Evolutionary conservation across 2,888 invertebrate genomes (phyloP).

Genomic region (Ctena decussata): DNA sequence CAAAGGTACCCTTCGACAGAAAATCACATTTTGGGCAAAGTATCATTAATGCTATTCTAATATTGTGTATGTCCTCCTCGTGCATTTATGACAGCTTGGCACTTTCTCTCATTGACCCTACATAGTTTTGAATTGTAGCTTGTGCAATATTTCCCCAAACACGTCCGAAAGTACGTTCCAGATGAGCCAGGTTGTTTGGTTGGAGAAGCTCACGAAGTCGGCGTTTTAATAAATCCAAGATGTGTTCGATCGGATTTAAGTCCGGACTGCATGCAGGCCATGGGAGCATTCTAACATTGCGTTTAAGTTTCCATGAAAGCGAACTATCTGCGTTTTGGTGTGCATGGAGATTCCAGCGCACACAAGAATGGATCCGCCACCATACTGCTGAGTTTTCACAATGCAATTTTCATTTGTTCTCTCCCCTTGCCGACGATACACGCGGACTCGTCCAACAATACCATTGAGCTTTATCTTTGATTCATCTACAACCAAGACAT

Average conservation of each 20-base stretch:
- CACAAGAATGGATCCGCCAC: conserved; percentile 27
- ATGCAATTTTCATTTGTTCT: conserved; percentile 12
- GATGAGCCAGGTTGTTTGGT: too few relatives aligned
- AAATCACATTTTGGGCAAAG: too few relatives aligned
- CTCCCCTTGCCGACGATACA: conserved; percentile 19
- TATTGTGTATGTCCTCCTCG: too few relatives aligned
- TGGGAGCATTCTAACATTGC: neutral
- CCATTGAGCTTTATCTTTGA: neutral
- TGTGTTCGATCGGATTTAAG: neutral
- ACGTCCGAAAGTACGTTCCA: too few relatives aligned
- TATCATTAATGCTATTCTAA: too few relatives aligned
- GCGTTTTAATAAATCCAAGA: neutral
- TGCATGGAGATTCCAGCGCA: conserved; percentile 16
- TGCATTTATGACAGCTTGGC: too few relatives aligned
- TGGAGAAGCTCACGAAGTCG: too few relatives aligned
- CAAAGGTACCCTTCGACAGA: too few relatives aligned
- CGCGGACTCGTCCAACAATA: conserved; percentile 10
- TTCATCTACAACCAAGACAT: conserved; percentile 18
- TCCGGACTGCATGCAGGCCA: neutral
- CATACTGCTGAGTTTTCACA: conserved; percentile 5
- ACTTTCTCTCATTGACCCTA: too few relatives aligned
- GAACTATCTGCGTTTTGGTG: neutral
- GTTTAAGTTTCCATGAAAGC: neutral
- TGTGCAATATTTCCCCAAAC: too few relatives aligned
- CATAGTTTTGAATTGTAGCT: too few relatives aligned